phyloP scores from a whole-genome alignment of 2,797 vertebrate genomes.

The Ataeniobius toweri region DNA sequence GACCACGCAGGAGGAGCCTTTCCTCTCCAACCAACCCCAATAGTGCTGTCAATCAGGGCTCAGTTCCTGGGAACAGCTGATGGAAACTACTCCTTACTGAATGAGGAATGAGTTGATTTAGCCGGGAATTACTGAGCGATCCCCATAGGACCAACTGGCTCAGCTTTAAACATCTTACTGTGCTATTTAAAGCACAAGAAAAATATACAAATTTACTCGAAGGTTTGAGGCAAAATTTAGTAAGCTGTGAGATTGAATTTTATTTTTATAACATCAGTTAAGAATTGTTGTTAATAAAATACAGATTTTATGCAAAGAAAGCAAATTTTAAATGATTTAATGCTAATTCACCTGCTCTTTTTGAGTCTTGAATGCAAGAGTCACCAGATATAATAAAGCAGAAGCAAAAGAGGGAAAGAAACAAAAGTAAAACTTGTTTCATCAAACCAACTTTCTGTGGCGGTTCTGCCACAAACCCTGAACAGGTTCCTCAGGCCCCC shows the following conservation, averaged over 20 bases:
- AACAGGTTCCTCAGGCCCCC: too few species aligned
- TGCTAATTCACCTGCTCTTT: too few species aligned
- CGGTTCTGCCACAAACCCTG: too few species aligned
- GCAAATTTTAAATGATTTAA: not conserved
- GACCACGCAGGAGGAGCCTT: conserved; percentile 71
- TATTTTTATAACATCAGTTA: not conserved
- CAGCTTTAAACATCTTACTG: not conserved
- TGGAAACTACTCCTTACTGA: conserved; percentile 29
- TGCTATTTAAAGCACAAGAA: conserved; percentile 8
- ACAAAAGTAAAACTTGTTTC: too few species aligned
- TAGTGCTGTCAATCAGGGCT: conserved; percentile 47
- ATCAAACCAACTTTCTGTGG: too few species aligned
- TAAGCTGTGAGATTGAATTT: not conserved
- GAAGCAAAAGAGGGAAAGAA: not conserved
- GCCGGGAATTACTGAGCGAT: not conserved
- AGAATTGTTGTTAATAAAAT: not conserved
- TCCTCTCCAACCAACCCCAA: not conserved
- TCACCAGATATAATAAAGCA: not conserved
- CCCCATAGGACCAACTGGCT: not conserved
- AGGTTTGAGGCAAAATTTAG: not conserved
- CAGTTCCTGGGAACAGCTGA: conserved; percentile 34
- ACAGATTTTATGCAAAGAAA: too few species aligned
- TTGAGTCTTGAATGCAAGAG: not conserved
- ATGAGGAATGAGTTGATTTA: conserved; percentile 45
- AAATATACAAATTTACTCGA: too few species aligned